phyloP scores from a whole-genome alignment of 2,888 invertebrate genomes.

The Pomacea canaliculata region DNA sequence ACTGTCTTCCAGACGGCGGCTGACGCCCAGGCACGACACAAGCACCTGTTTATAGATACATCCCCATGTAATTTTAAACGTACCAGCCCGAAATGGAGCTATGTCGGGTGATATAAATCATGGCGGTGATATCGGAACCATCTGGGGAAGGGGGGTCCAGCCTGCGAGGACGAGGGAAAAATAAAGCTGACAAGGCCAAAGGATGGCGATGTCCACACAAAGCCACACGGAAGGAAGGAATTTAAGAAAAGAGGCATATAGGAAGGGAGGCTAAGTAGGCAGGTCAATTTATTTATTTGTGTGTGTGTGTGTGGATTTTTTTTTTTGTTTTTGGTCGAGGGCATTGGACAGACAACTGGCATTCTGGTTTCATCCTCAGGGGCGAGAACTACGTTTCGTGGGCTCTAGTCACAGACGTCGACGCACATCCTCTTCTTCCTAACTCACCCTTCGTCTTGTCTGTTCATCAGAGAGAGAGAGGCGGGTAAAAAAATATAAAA shows the following conservation, averaged over 20 bases:
- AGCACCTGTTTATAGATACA: constrained; percentile 21
- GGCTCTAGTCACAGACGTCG: too few relatives aligned
- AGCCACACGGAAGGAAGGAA: too few relatives aligned
- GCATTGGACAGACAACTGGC: not conserved
- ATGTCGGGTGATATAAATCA: constrained; percentile 23
- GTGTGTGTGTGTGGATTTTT: too few relatives aligned
- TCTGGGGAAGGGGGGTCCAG: constrained; percentile 9
- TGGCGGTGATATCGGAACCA: constrained; percentile 24
- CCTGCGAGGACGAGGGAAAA: constrained; percentile 1
- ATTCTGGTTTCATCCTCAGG: not conserved
- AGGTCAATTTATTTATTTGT: not conserved
- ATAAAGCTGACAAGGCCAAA: constrained; percentile 2
- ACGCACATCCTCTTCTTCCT: too few relatives aligned
- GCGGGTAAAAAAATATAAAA: too few relatives aligned
- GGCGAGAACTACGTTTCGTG: too few relatives aligned
- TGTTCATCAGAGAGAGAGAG: too few relatives aligned
- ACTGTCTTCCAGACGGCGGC: constrained; percentile 4
- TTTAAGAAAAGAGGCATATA: not conserved
- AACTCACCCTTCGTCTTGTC: too few relatives aligned
- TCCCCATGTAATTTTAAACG: constrained; percentile 5
- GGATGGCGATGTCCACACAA: too few relatives aligned
- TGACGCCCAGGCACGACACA: constrained; percentile 2
- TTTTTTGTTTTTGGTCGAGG: not conserved
- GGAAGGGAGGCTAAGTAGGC: not conserved
- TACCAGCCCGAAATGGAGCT: not conserved